Percentiles rank a stretch among this genome's conserved stretches.
These are phyloP conservation scores for Stylophora pistillata DNA, from an alignment of 64 coral and sea anemone species.

Conservation along the genomic window DNA sequence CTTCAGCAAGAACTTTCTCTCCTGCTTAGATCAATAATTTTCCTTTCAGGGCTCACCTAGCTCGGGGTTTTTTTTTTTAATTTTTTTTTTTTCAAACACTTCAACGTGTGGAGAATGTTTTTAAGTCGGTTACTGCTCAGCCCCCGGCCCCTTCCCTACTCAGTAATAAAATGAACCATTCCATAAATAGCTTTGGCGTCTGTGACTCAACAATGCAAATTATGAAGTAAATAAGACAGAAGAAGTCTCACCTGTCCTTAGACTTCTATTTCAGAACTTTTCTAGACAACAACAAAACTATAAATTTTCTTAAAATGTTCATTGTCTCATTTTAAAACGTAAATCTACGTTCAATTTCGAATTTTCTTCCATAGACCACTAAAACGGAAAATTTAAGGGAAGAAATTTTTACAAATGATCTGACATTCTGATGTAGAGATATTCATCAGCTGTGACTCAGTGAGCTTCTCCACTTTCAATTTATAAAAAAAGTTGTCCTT, in stretches of 20 bases:
- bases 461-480: not conserved
- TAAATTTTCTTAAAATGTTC: not conserved
- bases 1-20: too few species aligned
- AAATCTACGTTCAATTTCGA: not conserved
- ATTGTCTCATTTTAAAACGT: not conserved
- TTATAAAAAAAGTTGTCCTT: conserved; percentile 22
- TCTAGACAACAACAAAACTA: not conserved
- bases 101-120: too few species aligned
- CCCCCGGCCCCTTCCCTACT: too few species aligned
- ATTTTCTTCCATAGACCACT: not conserved
- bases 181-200: too few species aligned
- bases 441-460: not conserved
- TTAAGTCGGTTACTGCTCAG: too few species aligned
- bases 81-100: too few species aligned
- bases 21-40: too few species aligned
- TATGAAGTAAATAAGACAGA: too few species aligned
- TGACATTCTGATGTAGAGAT: not conserved
- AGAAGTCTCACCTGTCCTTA: not conserved
- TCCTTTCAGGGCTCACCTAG: too few species aligned
- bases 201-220: too few species aligned
- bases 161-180: too few species aligned
- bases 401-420: not conserved
- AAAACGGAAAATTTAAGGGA: not conserved
- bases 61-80: too few species aligned
- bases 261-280: not conserved